Base-by-base conservation (phyloP, 2,113 vertebrate species). In the Lucifuga dentata region DNA sequence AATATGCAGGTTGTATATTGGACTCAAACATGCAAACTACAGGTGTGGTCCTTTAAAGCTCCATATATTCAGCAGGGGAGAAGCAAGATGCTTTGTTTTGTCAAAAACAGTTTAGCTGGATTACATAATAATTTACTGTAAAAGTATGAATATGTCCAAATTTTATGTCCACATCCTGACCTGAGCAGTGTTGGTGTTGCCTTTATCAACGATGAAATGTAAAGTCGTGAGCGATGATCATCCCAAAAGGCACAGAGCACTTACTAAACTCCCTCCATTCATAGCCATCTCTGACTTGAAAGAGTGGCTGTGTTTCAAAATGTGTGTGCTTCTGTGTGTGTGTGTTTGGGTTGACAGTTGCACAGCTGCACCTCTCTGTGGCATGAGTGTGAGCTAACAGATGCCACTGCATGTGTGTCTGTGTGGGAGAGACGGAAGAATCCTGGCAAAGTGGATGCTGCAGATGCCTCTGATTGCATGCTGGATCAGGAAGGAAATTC, bases 401-500 rank as follows among this genome's bases (percentile, higher is more conserved):
- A 86, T 90, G 85, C 78, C 55, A 55, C 5, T 8, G 58, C 29
- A 11, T 68, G 62, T 76, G 76, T 75, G 52, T 68, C 41, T 73
- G 43, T 55, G 65, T 55, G 36, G 57, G 55, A 52, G 50, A 41
- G 58, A 75, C 16, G 0, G 52, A 49, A 41, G 53, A 85, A 78
- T 84, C 73, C 83, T 89, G 86, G 86, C 90, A 55, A 41, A 79
- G 78, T 62, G 49, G 62, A 21, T 29, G 4, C 59, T 69, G 53
- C 87, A 90, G 86, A 90, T 92, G 89, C 85, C 77, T 80, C 78
- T 44, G 53, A 86, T 88, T 88, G 78, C 84, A 84, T 8, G 69
- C 56, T 62, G 83, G 77, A 90, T 92, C 76, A 87, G 76, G 55
- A 71, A 78, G 76, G 81, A 87, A 85, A 90, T 91, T 92, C 82